Evolutionary conservation across 92 coral and sea anemone genomes (phyloP), one percentile per base, ranked within the genome.

Genomic region (Siderastrea radians): DNA sequence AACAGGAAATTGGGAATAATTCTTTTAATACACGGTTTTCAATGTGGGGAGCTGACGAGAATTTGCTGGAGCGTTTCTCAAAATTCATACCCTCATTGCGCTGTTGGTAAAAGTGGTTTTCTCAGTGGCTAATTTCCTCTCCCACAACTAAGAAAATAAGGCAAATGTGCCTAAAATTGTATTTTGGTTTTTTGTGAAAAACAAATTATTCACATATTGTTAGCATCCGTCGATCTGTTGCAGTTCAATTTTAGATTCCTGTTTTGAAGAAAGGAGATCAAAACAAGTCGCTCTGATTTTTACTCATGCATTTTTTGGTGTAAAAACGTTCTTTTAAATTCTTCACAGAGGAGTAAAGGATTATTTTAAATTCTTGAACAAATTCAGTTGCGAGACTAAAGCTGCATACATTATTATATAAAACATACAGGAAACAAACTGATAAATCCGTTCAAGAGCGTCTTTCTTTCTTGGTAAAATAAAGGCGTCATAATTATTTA

Each of bases 1-100:
- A 1, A 55, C 67, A 68, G 86, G 86, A 81, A 81, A 69, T 70
- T 49, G 15, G 38, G 19, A 7, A 44, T 68, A 59, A 77, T 77
- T 49, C 14, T 16, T 46, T 77, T 77, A 45, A 16, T 77, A 49
- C 13, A 16, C 53, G 49, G 43, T 77, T 58, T 77, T 58, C 81
- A 15, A 58, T 44, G 13, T 44, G 53, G 81, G n/a, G 68, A 77
- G 6, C 13, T 16, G 5, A 13, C 26, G 19, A 73, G 51, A 74
- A 52, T 19, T 73, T 16, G 61, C n/a, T 3, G 5, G 38, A 61
- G 66, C 16, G 66, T 61, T 61, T 14, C n/a, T 61, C 17, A 74
- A 46, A 57, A 38, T 57, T 9, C 46, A 14, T 16, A 8, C 19
- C 53, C 58, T 12, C 45, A 1, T 44, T 38, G 67, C 43, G 44